phyloP scores from a whole-genome alignment of 2,888 invertebrate genomes.

The Heliconius cydno region DNA sequence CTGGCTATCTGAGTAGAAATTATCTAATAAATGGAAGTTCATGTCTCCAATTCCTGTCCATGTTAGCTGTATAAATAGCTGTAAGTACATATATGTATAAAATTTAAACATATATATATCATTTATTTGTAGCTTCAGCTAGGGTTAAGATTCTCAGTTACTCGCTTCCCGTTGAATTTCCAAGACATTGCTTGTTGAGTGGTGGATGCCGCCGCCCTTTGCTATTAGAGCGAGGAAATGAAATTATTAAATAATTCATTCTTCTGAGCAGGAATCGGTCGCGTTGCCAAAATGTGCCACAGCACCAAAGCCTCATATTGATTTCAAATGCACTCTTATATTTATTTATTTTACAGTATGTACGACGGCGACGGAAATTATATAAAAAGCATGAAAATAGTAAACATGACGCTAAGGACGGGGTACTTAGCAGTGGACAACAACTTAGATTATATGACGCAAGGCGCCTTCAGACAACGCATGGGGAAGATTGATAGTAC shows the following conservation, averaged over 20 bases:
- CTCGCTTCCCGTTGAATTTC: no score
- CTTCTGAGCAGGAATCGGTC: background rate
- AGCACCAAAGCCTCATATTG: background rate
- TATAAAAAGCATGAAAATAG: conserved; percentile 51
- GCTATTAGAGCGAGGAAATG: background rate
- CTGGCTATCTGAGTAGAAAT: no score
- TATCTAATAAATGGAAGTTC: no score
- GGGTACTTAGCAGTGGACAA: conserved; percentile 46
- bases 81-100: no score
- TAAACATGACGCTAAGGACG: conserved; percentile 55
- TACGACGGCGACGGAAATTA: conserved; percentile 53
- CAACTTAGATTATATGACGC: conserved; percentile 44
- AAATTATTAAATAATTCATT: background rate
- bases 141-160: no score
- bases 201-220: background rate
- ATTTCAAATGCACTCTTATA: background rate
- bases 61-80: no score
- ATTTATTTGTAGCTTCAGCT: no score
- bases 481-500: conserved; percentile 42
- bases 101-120: no score
- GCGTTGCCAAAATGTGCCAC: no score
- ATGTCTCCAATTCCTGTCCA: no score
- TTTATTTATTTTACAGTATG: conserved; percentile 47
- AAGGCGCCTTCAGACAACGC: conserved; percentile 46
- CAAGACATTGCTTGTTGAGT: no score